Base-by-base conservation (phyloP, 2,797 vertebrate species). In the Cynodonichthys magdalenae region DNA sequence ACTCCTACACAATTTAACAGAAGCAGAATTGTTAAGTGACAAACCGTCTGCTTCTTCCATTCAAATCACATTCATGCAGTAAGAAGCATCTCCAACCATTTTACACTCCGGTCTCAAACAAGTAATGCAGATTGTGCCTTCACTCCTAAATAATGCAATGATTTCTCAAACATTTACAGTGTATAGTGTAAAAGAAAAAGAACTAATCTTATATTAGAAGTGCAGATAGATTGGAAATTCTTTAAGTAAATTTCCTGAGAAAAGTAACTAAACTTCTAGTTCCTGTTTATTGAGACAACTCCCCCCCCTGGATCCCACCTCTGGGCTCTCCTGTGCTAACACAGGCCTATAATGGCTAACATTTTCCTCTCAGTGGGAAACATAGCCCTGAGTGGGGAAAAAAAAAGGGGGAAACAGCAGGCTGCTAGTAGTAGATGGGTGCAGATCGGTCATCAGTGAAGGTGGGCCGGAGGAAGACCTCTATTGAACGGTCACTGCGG, bases 401-500 rank as follows among this genome's bases (percentile, higher is more conserved):
- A 59, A 1, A 14, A 39, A 2, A 14, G 12, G 11, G 12, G 47
- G 65, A 58, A 59, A 61, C 66, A 65, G 79, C 74, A 75, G 74
- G 83, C 72, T 20, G 70, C 82, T 96, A 98, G 94, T 97, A 95
- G 94, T 95, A 93, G 83, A 96, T 92, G 0, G 96, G 95, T 34
- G 95, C 94, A 20, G 95, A 94, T 90, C 95, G 93, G 91, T 98
- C 96, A 8, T 96, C 95, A 12, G 89, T 95, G 90, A 95, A 94
- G 31, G 94, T 95, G 6, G 95, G 95, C 90, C 95, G 95, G 91
- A 98, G 94, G 86, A 95, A 97, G 83, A 96, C 85, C 41, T 95
- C 94, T 93, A 96, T 70, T 65, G 97, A 94, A 47, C 94, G 95
- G 70, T 96, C 96, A 93, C 97, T 98, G 95, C 49, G 82, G 94